Evolutionary conservation across 1,140 invertebrate species (phyloP).

Genomic region (Drosophila paulistorum): DNA sequence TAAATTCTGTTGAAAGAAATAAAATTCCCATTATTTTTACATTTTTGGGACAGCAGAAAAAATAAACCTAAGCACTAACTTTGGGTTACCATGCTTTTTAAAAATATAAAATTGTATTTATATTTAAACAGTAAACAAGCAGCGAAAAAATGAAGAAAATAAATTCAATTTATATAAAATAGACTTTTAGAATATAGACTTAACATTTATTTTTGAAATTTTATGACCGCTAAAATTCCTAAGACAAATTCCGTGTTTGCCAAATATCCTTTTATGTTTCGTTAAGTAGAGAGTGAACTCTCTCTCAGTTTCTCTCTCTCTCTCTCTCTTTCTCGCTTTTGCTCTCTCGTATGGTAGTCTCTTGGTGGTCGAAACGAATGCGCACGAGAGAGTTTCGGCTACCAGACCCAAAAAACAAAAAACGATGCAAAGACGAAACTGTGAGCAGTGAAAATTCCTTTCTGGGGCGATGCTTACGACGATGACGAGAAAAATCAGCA

Average conservation of each 20-base stretch:
- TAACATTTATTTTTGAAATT: no score
- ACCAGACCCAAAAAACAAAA: conserved; percentile 20
- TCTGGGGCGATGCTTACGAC: conserved; percentile 71
- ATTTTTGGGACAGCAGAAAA: conserved; percentile 25
- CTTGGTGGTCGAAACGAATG: not conserved
- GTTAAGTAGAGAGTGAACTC: conserved; percentile 28
- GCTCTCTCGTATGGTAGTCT: not conserved
- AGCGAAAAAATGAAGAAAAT: no score
- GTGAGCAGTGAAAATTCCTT: conserved; percentile 39
- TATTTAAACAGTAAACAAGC: no score
- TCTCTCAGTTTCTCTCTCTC: not conserved
- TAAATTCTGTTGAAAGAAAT: not conserved
- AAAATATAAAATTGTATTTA: no score
- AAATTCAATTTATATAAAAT: no score
- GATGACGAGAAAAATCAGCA: conserved; percentile 78
- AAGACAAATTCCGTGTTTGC: not conserved
- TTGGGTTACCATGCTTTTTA: no score
- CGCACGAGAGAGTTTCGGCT: conserved; percentile 15
- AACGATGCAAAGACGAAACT: conserved; percentile 1
- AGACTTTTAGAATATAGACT: no score
- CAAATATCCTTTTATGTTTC: conserved; percentile 18
- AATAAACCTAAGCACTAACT: not conserved
- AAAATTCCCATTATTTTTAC: conserved; percentile 26
- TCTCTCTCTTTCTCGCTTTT: not conserved
- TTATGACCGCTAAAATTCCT: conserved; percentile 22